Conservation (phyloP, 2,797 vertebrate species). For the Orientallactaga sibirica region DNA sequence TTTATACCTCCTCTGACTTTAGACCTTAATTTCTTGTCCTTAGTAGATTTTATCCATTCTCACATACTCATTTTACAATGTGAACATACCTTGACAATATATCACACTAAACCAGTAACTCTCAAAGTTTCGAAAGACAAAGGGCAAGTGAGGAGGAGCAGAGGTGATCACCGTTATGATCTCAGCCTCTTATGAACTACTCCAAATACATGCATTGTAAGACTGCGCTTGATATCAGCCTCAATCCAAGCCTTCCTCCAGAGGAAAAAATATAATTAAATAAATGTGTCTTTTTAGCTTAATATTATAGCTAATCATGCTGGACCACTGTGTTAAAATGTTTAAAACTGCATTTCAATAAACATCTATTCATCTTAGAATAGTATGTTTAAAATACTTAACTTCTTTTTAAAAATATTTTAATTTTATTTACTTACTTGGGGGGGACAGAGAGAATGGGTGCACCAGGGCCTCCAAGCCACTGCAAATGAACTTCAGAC, state of each 20-base stretch:
- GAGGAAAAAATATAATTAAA: constrained; percentile 31
- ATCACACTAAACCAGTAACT: not conserved
- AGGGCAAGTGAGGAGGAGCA: not conserved
- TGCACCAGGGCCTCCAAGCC: no score
- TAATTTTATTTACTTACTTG: no score
- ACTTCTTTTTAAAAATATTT: not conserved
- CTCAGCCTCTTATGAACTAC: constrained; percentile 8
- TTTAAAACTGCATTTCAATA: constrained; percentile 4
- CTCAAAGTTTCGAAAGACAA: constrained; percentile 2
- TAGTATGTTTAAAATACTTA: not conserved
- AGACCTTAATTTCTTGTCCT: constrained; percentile 29
- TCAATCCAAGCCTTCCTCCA: constrained; percentile 3
- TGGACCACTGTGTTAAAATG: not conserved
- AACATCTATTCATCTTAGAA: not conserved
- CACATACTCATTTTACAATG: not conserved
- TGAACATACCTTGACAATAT: not conserved
- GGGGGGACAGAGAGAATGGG: no score
- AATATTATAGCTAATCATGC: not conserved
- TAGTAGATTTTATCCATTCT: constrained; percentile 22
- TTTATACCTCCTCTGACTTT: constrained; percentile 7
- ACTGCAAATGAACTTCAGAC: no score
- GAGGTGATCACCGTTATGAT: not conserved
- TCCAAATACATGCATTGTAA: not conserved
- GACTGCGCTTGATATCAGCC: not conserved
- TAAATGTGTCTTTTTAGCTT: not conserved